Percentiles rank a stretch among this genome's conserved stretches.
Conservation (phyloP, 2,888 invertebrate genomes). For the Leptinotarsa rubiginosa region DNA sequence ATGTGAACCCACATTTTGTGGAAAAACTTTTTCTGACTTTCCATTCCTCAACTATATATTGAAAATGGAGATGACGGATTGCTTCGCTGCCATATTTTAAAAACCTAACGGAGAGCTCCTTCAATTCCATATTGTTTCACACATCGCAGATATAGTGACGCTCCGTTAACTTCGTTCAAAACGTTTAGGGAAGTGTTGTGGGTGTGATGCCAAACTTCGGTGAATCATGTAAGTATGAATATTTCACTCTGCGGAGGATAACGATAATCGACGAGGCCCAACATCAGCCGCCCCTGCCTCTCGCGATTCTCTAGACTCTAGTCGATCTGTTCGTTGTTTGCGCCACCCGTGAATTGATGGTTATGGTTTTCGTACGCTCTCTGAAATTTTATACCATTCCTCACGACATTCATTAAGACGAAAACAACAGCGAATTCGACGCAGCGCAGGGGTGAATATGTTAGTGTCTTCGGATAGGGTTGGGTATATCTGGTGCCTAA, state of each 20-base stretch:
- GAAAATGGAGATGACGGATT: too few relatives aligned
- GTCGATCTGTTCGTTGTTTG: constrained; percentile 24
- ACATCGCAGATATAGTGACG: too few relatives aligned
- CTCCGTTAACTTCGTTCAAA: too few relatives aligned
- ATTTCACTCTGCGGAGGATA: too few relatives aligned
- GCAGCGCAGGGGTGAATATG: constrained; percentile 15
- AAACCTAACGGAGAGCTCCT: too few relatives aligned
- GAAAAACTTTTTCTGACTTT: too few relatives aligned
- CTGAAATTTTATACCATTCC: constrained; percentile 48
- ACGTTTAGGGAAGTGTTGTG: background rate
- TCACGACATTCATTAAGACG: constrained; percentile 50
- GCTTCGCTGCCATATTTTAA: too few relatives aligned
- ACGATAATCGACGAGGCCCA: background rate
- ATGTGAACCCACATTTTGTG: too few relatives aligned
- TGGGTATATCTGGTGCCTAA: constrained; percentile 4
- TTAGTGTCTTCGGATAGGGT: constrained; percentile 11
- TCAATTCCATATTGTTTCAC: too few relatives aligned
- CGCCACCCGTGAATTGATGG: constrained; percentile 46
- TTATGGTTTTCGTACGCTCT: constrained; percentile 50
- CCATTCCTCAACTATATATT: too few relatives aligned
- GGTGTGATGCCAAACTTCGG: background rate
- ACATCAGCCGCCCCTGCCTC: constrained; percentile 10
- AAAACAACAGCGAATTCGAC: constrained; percentile 35
- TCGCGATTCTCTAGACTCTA: constrained; percentile 26
- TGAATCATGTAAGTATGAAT: constrained; percentile 1